phyloP scores from a whole-genome alignment of 1,140 invertebrate species.

The Drosophila serrata region DNA sequence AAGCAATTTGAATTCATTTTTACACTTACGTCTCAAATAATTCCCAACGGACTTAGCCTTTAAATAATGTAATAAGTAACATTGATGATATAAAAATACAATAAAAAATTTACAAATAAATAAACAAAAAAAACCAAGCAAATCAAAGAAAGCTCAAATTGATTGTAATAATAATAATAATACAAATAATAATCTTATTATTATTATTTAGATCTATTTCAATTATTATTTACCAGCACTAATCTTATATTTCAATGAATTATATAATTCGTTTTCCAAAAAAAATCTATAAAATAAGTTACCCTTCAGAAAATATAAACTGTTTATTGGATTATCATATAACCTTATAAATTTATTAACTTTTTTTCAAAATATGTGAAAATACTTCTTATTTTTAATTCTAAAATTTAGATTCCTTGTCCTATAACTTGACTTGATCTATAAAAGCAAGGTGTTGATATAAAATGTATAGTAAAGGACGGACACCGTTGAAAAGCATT shows the following conservation, averaged over 20 bases:
- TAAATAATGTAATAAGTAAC: too few species aligned
- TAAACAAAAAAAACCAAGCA: too few species aligned
- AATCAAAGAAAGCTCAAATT: too few species aligned
- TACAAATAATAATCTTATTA: too few species aligned
- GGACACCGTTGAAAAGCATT: background rate
- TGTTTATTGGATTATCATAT: background rate
- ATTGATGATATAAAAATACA: too few species aligned
- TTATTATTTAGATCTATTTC: background rate
- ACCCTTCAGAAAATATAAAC: background rate
- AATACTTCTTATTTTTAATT: background rate
- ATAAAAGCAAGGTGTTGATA: background rate
- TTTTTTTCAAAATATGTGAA: background rate
- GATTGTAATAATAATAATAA: too few species aligned
- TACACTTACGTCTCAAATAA: too few species aligned
- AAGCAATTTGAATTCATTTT: too few species aligned
- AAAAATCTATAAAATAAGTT: too few species aligned
- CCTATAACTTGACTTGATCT: background rate
- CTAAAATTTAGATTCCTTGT: background rate
- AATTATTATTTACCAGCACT: background rate
- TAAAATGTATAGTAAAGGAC: background rate
- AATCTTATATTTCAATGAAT: background rate
- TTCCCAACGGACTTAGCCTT: too few species aligned
- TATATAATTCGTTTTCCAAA: too few species aligned
- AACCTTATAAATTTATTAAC: background rate
- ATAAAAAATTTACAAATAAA: too few species aligned